Conservation (phyloP, 2,888 invertebrate genomes). For the Campoletis raptor region DNA sequence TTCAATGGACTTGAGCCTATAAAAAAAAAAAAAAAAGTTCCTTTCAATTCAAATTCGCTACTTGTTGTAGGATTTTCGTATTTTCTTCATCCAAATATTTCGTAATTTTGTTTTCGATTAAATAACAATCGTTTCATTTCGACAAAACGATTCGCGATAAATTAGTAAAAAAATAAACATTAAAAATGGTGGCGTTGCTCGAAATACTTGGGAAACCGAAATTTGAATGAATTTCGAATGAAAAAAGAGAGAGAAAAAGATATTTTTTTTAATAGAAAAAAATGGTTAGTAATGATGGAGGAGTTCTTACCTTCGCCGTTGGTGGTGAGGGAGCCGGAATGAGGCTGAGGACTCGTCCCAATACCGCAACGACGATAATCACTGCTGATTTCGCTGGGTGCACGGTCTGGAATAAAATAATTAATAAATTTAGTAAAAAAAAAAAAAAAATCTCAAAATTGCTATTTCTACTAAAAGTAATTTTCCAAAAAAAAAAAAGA, state of each 20-base stretch:
- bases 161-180: not conserved
- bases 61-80: not conserved
- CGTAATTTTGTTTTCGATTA: too few relatives aligned
- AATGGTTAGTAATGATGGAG: not conserved
- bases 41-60: not conserved
- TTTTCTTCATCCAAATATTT: too few relatives aligned
- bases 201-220: not conserved
- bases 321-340: slow-evolving; percentile 91
- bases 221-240: not conserved
- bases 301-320: slow-evolving; percentile 91
- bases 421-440: not conserved
- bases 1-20: not conserved
- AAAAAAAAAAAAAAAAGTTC: not conserved
- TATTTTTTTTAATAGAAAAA: not conserved
- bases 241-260: slow-evolving; percentile 5
- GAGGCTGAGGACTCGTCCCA: slow-evolving; percentile 88
- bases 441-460: not conserved
- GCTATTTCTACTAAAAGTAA: too few relatives aligned
- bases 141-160: not conserved
- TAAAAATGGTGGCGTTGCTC: not conserved
- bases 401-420: slow-evolving; percentile 87
- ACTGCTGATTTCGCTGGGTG: slow-evolving; percentile 88
- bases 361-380: slow-evolving; percentile 86
- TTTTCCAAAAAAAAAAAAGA: too few relatives aligned
- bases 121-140: too few relatives aligned